These are phyloP conservation scores for Serilophus lunatus DNA, from an alignment of 2,113 vertebrate species.

Conservation along the genomic window DNA sequence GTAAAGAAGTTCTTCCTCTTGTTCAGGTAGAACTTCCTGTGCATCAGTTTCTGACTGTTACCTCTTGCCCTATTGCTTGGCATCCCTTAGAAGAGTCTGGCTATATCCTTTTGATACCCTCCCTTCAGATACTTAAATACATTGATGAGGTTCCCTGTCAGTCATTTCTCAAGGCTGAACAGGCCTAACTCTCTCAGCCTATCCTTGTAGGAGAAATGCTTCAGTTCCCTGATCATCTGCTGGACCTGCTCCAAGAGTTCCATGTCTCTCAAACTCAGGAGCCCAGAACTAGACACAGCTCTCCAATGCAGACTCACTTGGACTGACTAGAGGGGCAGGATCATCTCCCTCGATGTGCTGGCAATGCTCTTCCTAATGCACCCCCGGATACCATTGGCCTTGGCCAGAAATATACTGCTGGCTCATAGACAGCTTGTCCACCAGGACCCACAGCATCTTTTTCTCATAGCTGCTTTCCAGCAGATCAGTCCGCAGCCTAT, in stretches of 20 bases:
- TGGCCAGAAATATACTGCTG: not conserved
- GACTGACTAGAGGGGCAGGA: not conserved
- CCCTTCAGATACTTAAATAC: not conserved
- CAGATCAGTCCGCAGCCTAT: not conserved
- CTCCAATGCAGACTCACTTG: not conserved
- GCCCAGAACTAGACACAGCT: not conserved
- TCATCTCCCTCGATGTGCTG: not conserved
- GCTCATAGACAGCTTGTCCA: not conserved
- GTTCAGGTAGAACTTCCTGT: not conserved
- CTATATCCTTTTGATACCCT: not conserved
- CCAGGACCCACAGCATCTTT: not conserved
- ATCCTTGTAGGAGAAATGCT: not conserved
- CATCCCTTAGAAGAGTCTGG: not conserved
- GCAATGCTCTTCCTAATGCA: not conserved
- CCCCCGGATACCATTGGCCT: not conserved
- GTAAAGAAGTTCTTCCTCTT: not conserved
- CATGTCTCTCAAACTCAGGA: not conserved
- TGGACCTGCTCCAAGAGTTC: not conserved
- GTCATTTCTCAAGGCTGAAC: not conserved
- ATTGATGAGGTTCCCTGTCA: not conserved
- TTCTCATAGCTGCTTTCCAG: not conserved
- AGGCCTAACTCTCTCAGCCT: not conserved
- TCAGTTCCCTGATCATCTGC: not conserved
- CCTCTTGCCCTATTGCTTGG: not conserved
- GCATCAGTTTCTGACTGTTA: not conserved